phyloP scores from a whole-genome alignment of 2,113 vertebrate genomes.

The Polyodon spathula region DNA sequence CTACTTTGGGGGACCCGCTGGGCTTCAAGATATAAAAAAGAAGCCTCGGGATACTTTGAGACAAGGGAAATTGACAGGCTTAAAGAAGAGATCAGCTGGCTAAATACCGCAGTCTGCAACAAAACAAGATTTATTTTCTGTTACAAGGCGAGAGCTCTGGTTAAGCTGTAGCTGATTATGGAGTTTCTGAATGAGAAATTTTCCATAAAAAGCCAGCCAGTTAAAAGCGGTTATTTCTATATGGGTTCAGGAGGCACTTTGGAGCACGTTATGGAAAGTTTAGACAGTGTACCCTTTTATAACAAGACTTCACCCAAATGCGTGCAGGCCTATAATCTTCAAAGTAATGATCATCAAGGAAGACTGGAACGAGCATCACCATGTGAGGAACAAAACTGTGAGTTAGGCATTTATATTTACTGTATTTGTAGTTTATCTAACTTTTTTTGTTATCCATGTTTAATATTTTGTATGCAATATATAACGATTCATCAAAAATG shows the following conservation, averaged over 20 bases:
- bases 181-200: slow-evolving; percentile 96
- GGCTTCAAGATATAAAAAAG: slow-evolving; percentile 77
- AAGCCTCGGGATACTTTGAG: slow-evolving; percentile 55
- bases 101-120: slow-evolving; percentile 10
- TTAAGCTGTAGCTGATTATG: slow-evolving; percentile 61
- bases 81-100: slow-evolving; percentile 21
- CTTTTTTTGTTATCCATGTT: no score
- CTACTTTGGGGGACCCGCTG: slow-evolving; percentile 53
- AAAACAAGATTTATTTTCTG: slow-evolving; percentile 26
- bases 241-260: slow-evolving; percentile 70
- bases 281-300: slow-evolving; percentile 89
- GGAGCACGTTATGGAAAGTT: slow-evolving; percentile 89
- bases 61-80: slow-evolving; percentile 63
- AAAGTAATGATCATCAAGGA: slow-evolving; percentile 68
- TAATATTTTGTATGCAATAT: slow-evolving; percentile 1
- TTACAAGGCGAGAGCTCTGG: slow-evolving; percentile 33
- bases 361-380: slow-evolving; percentile 73
- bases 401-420: no score
- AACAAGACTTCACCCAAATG: slow-evolving; percentile 80
- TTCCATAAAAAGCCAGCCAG: slow-evolving; percentile 71
- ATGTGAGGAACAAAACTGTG: slow-evolving; percentile 73
- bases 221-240: slow-evolving; percentile 86
- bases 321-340: slow-evolving; percentile 75
- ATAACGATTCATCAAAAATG: no score
- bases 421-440: no score